Evolutionary conservation across 1,140 invertebrate genomes (phyloP), one percentile per base, ranked within the genome.

Genomic region (Phocides pigmalion): DNA sequence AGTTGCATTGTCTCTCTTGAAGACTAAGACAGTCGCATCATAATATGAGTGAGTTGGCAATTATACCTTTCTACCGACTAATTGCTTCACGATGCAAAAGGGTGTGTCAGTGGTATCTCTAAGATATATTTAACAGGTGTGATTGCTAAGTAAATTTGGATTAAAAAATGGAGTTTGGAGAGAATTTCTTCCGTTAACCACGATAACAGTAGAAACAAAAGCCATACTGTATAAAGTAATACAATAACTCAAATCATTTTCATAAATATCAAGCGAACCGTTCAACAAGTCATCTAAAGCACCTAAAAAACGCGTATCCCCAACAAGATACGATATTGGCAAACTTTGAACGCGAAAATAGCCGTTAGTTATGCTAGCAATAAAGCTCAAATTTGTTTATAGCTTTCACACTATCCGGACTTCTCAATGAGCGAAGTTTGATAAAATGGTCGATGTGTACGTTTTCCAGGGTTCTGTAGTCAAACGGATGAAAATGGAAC

Each of bases 341-440:
- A 64, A 64, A 64, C 62, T 64, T 64, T 54, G 62, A 9, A 37
- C 56, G 62, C 15, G 37, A 64, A 54, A 46, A 64, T 64, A 64
- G 42, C 39, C 62, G 62, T 64, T 64, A 64, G 51, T 56, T 15
- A 64, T 22, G 50, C 39, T 37, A 46, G 41, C 32, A 37, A 64
- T 65, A 65, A 65, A 50, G 63, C 53, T 59, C 46, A 58, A 58
- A 50, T 50, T 56, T 56, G 54, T 50, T 58, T 58, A 58, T 58
- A 63, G 37, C 35, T 44, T 62, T 32, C 46, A 16, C 66, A 68
- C 66, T 64, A 68, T 64, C 66, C 42, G 47, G n/a, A 44, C 41
- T 1, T 66, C 62, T 65, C 64, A 67, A 66, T 68, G 64, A 68
- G 65, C 50, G 42, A 67, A 69, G 61, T 69, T 72, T 41, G 39